These are phyloP conservation scores for Eublepharis macularius DNA, from an alignment of 2,113 vertebrate species.

Conservation along the genomic window DNA sequence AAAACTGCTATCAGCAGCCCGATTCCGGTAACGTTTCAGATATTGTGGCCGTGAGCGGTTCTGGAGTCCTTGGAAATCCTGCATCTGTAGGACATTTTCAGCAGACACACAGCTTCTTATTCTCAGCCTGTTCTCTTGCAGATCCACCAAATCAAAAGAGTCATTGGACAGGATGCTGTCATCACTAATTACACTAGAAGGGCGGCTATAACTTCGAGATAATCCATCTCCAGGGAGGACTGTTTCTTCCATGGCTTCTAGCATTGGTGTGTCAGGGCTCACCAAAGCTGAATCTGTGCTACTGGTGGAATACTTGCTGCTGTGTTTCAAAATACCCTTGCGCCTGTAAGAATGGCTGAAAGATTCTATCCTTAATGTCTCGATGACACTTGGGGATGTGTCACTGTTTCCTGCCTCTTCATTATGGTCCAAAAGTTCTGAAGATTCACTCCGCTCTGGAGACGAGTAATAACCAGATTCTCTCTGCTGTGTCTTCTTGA, in stretches of 20 bases:
- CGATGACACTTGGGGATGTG: constrained; percentile 65
- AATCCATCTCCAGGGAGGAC: constrained; percentile 75
- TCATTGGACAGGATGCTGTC: constrained; percentile 87
- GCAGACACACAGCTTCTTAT: constrained; percentile 92
- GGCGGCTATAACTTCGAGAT: constrained; percentile 91
- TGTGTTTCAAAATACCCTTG: constrained; percentile 96
- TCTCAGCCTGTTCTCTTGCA: constrained; percentile 84
- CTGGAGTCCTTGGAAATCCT: constrained; percentile 84
- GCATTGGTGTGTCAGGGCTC: constrained; percentile 67
- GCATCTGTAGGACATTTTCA: constrained; percentile 90
- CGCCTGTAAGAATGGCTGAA: constrained; percentile 79
- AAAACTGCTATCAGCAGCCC: constrained; percentile 93
- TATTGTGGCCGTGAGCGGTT: constrained; percentile 82
- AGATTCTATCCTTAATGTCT: constrained; percentile 68
- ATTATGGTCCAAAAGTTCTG: constrained; percentile 83
- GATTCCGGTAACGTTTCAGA: constrained; percentile 85
- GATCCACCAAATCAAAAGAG: constrained; percentile 85
- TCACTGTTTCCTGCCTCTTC: constrained; percentile 59
- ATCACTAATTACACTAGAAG: constrained; percentile 89
- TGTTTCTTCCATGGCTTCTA: constrained; percentile 78
- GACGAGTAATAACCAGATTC: constrained; percentile 99
- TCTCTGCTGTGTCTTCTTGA: constrained; percentile 93
- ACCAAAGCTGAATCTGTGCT: constrained; percentile 62
- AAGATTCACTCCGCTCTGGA: constrained; percentile 94
- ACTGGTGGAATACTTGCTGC: constrained; percentile 88